These are phyloP conservation scores for Corythoichthys haematopterus DNA, from an alignment of 2,113 vertebrate species.

Conservation along the genomic window DNA sequence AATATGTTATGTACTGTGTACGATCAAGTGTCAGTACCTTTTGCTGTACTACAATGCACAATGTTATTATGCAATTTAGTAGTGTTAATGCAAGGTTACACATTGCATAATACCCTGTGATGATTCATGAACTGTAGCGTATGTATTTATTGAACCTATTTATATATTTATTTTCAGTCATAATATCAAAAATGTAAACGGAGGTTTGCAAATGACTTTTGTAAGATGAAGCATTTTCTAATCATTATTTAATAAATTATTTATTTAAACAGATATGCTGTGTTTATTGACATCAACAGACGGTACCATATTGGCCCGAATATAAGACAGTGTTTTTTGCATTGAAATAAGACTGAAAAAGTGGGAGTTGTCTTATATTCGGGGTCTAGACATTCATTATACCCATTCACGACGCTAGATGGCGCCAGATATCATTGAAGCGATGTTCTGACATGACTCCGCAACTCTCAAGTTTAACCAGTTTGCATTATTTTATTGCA, in stretches of 20 bases:
- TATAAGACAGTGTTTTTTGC: no score
- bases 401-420: no score
- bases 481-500: no score
- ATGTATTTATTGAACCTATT: slow-evolving; percentile 26
- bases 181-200: background rate
- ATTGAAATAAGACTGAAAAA: no score
- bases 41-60: background rate
- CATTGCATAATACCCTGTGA: background rate
- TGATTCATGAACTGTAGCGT: background rate
- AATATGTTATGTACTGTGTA: slow-evolving; percentile 30
- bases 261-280: background rate
- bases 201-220: background rate
- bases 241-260: slow-evolving; percentile 1
- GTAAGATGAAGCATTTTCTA: background rate
- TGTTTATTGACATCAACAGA: background rate
- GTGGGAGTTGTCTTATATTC: no score
- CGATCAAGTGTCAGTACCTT: slow-evolving; percentile 5
- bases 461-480: no score
- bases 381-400: no score
- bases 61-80: background rate
- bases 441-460: no score
- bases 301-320: background rate
- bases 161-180: slow-evolving; percentile 21
- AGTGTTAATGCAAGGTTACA: background rate
- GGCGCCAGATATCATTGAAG: no score